Evolutionary conservation across 2,888 invertebrate genomes (phyloP), one percentile per base, ranked within the genome.

Genomic region (Mamestra brassicae): DNA sequence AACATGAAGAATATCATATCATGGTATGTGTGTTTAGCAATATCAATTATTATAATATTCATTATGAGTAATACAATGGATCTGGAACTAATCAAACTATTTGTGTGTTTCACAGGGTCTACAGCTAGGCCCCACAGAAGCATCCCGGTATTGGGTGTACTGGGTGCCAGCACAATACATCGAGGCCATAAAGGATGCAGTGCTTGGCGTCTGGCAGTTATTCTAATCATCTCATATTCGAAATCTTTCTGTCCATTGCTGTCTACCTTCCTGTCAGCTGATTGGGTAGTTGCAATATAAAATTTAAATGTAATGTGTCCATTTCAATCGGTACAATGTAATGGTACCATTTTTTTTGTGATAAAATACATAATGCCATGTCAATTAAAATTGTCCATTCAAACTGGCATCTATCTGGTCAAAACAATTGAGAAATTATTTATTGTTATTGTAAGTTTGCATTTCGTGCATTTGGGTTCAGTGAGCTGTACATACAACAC

Each of bases 131-230:
- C 98, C 99, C 11, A 99, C 99, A 67, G 99, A 99, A 94, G 98
- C 98, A 6, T 99, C 99, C 50, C 96, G 98, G 85, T 98, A 98
- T 94, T 99, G 98, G 98, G 97, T 99, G 79, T 99, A 99, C 95
- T 99, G 99, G 99, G 98, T 99, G 63, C 99, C 99, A 13, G 98
- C 98, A 66, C 98, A 98, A 91, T 99, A 98, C 92, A 97, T 98
- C 71, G 98, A 98, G 91, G 98, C 99, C 86, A 98, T 99, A 91
- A 99, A 99, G 95, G 98, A 98, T 91, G 98, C 98, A 76, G 98
- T 99, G 78, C 97, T 99, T 67, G 98, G 98, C 74, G 98, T 98
- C 89, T 98, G 98, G 98, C 98, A 97, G 92, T 97, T 97, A 93
- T 97, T 97, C 93, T 98, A 97, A 97, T 84, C 78, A 54, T 82